Evolutionary conservation across 2,888 invertebrate genomes (phyloP), one percentile per base, ranked within the genome.

Genomic region (Lucinisca nassula): DNA sequence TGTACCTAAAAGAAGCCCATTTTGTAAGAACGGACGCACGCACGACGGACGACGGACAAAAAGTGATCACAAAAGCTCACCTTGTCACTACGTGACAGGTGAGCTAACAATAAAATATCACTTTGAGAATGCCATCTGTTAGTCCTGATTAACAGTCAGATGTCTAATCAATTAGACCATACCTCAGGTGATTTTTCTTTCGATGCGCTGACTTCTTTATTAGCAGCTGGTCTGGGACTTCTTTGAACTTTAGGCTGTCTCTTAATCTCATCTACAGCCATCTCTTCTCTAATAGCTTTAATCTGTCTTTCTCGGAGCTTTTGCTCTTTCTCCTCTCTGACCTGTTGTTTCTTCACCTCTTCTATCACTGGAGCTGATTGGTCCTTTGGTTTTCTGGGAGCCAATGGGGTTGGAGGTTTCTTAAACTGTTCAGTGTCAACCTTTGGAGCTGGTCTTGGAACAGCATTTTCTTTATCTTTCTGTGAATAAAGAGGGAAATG

Each of bases 381-480:
- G 37, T 79, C 78, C 78, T 92, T 91, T 67, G 90, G 91, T 82
- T 79, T 87, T 30, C 92, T 85, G 2, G 94, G 93, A 49, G 93
- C 92, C 24, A 92, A 77, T 14, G 94, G 94, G 10, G 94, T 92
- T 27, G 88, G 35, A 27, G 91, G 91, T 74, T 88, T 77, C 72
- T 80, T 79, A 55, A 89, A 94, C 79, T 90, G 90, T 4, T 88
- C 82, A 14, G 92, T 92, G 55, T 94, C 87, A 8, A 94, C 92
- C 51, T 90, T 86, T 30, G 93, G 93, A 17, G 92, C 91, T 38
- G 91, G 90, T 55, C 81, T 78, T 58, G 79, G 73, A 1, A 70
- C 58, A 37, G 51, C 78, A 70, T 88, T 91, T 55, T 91, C 91
- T 35, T 82, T 77, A 24, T 70, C 82, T 49, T 67, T 67, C 67